These are phyloP conservation scores for Theodoxus fluviatilis DNA, from an alignment of 2,888 invertebrate species.

Conservation along the genomic window DNA sequence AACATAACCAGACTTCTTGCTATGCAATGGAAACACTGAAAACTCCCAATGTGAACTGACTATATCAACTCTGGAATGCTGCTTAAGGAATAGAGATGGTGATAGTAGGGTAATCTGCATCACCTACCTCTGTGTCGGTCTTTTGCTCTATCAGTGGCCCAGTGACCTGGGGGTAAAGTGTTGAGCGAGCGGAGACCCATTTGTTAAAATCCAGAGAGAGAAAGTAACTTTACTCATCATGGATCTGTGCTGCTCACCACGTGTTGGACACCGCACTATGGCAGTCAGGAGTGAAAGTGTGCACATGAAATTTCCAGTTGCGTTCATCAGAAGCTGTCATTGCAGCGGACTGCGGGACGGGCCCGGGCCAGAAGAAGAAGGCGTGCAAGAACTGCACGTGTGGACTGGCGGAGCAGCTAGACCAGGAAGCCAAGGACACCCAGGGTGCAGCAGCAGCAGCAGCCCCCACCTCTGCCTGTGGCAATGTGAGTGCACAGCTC, in stretches of 20 bases:
- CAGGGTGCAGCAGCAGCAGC: no score
- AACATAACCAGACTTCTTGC: no score
- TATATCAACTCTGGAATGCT: no score
- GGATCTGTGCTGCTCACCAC: neutral
- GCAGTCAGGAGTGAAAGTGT: neutral
- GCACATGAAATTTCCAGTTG: neutral
- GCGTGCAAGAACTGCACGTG: conserved; percentile 98
- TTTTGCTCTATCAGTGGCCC: no score
- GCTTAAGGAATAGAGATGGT: no score
- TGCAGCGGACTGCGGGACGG: conserved; percentile 55
- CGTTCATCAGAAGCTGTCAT: conserved; percentile 19
- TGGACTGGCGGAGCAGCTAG: conserved; percentile 92
- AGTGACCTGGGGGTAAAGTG: no score
- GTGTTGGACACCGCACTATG: neutral
- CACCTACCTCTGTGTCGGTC: no score
- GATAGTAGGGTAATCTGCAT: no score
- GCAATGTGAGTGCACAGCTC: conserved; percentile 79
- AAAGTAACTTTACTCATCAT: no score
- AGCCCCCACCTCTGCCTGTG: conserved; percentile 90
- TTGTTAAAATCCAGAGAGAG: neutral
- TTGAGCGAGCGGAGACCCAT: no score
- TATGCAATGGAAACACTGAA: no score
- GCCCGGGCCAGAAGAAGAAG: conserved; percentile 82
- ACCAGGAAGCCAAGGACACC: conserved; percentile 74
- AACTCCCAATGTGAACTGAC: no score